Conservation (phyloP, 2,797 vertebrate genomes). For the Gambusia yucatana region DNA sequence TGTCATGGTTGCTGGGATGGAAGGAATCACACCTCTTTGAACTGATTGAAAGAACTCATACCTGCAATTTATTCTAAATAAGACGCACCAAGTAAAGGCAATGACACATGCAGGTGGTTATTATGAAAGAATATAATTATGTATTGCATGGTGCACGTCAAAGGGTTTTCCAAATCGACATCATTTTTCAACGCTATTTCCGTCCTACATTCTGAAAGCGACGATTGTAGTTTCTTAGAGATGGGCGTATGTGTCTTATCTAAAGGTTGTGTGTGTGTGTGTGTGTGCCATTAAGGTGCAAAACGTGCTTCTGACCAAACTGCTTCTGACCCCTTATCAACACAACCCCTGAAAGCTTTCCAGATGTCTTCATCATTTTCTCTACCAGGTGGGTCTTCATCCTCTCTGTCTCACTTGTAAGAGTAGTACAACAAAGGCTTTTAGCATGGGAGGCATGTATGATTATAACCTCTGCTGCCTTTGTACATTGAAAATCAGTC, state of each 20-base stretch:
- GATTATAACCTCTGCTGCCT: not conserved
- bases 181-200: not conserved
- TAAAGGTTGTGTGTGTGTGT: not conserved
- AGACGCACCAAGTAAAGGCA: not conserved
- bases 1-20: constrained; percentile 26
- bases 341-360: not conserved
- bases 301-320: not conserved
- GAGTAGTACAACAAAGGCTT: not conserved
- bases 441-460: not conserved
- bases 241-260: not conserved
- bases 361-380: not conserved
- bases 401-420: not conserved
- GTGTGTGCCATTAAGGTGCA: not conserved
- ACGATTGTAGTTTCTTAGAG: not conserved
- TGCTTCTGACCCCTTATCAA: not conserved
- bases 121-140: not conserved
- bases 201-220: not conserved
- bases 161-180: not conserved
- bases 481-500: not conserved
- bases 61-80: constrained; percentile 24
- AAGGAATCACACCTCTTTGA: constrained; percentile 14
- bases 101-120: not conserved
- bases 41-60: constrained; percentile 11
- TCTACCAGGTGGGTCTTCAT: not conserved
- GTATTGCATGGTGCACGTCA: not conserved